Evolutionary conservation across 1,140 invertebrate species (phyloP).

Genomic region (Zaprionus camerounensis): DNA sequence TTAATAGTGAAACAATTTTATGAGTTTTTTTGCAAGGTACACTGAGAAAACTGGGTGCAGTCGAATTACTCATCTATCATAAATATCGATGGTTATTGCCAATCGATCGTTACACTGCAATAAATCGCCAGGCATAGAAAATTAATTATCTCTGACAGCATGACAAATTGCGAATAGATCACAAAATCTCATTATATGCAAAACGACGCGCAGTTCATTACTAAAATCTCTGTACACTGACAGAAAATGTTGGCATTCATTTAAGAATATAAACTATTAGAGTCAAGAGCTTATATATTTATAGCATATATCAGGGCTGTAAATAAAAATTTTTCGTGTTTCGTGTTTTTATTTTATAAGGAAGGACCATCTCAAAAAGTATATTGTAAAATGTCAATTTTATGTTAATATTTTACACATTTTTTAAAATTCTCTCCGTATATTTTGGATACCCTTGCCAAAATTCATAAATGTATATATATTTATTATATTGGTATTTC

Average conservation of each 20-base stretch:
- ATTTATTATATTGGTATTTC: background rate
- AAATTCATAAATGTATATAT: no score
- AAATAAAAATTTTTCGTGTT: no score
- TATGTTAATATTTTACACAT: no score
- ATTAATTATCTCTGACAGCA: background rate
- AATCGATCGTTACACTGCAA: constrained; percentile 5
- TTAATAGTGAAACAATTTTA: background rate
- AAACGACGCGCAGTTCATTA: background rate
- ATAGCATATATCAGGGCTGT: no score
- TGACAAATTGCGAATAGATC: background rate
- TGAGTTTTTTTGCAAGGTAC: background rate
- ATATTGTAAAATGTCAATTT: no score
- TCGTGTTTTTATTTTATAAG: no score
- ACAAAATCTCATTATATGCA: background rate
- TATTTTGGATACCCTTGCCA: no score
- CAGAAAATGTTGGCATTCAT: background rate
- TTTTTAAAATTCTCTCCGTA: no score
- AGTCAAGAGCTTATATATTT: no score
- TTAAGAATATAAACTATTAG: background rate
- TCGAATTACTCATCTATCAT: background rate
- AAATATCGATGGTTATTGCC: background rate
- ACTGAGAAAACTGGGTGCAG: background rate
- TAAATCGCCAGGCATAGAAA: background rate
- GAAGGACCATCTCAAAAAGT: no score
- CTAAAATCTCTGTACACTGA: background rate